Evolutionary conservation across 2,113 vertebrate species (phyloP).

Genomic region (Odontophorus gujanensis): DNA sequence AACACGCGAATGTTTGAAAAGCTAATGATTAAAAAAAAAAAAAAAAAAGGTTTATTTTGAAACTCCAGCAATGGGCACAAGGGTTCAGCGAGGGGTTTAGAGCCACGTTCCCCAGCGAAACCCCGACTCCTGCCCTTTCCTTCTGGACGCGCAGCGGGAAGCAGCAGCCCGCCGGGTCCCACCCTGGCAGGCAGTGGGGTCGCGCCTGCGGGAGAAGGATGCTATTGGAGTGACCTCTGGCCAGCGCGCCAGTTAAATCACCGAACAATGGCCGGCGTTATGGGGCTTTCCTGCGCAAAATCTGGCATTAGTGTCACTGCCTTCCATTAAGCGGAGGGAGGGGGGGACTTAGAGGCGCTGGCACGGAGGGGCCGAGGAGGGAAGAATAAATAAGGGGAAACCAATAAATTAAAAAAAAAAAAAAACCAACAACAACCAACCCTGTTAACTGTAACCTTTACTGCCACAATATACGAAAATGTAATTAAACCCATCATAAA

Average conservation of each 20-base stretch:
- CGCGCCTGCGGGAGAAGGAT: conserved; percentile 54
- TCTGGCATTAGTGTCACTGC: conserved; percentile 63
- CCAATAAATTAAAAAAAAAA: neutral
- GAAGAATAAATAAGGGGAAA: conserved; percentile 37
- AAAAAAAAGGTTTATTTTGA: conserved; percentile 73
- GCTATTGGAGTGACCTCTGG: conserved; percentile 72
- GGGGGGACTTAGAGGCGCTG: conserved; percentile 37
- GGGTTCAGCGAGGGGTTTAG: neutral
- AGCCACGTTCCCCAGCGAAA: neutral
- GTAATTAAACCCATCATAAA: conserved; percentile 42
- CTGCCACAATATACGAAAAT: neutral
- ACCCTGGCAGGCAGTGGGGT: conserved; percentile 49
- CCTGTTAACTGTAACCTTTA: conserved; percentile 53
- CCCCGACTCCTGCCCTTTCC: neutral
- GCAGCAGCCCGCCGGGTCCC: conserved; percentile 17
- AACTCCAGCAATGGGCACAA: conserved; percentile 40
- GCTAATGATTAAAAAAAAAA: conserved; percentile 48
- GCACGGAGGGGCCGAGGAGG: conserved; percentile 17
- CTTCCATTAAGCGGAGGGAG: conserved; percentile 54
- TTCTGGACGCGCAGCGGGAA: neutral
- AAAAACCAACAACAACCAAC: too few relatives aligned
- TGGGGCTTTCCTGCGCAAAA: conserved; percentile 69
- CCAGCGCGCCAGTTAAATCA: conserved; percentile 75
- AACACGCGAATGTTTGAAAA: conserved; percentile 74
- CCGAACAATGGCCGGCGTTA: conserved; percentile 68